A percentile compares a stretch with the other conserved stretches of the same genome.
Conservation (phyloP, 2,113 vertebrate species). For the Dermatemys mawii region DNA sequence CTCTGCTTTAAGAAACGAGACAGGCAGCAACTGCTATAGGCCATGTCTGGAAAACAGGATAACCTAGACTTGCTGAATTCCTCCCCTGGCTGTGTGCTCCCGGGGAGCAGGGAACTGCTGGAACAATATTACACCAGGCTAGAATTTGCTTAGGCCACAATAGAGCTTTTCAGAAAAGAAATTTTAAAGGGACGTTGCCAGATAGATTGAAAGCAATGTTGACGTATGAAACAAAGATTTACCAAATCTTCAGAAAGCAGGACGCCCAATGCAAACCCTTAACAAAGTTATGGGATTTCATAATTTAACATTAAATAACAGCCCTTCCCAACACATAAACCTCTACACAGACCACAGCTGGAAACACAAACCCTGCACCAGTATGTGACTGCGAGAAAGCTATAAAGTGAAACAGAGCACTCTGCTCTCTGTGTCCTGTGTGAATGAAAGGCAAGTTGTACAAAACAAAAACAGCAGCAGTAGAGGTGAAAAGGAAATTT, state of each 20-base stretch:
- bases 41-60: background rate
- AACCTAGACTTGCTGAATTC: background rate
- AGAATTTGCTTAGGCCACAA: background rate
- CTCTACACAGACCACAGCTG: too few species aligned
- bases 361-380: too few species aligned
- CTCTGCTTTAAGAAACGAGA: background rate
- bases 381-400: too few species aligned
- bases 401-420: too few species aligned
- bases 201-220: background rate
- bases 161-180: background rate
- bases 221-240: background rate
- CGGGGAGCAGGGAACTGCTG: background rate
- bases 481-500: too few species aligned
- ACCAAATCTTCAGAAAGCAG: background rate
- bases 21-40: background rate
- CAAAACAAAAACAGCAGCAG: too few species aligned
- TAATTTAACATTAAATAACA: too few species aligned
- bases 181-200: background rate
- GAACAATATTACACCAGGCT: rapidly evolving
- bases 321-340: too few species aligned
- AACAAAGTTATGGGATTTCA: too few species aligned
- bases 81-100: rapidly evolving
- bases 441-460: too few species aligned
- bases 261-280: background rate
- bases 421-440: too few species aligned